These are phyloP conservation scores for Riptortus pedestris DNA, from an alignment of 1,140 invertebrate genomes.

Conservation along the genomic window DNA sequence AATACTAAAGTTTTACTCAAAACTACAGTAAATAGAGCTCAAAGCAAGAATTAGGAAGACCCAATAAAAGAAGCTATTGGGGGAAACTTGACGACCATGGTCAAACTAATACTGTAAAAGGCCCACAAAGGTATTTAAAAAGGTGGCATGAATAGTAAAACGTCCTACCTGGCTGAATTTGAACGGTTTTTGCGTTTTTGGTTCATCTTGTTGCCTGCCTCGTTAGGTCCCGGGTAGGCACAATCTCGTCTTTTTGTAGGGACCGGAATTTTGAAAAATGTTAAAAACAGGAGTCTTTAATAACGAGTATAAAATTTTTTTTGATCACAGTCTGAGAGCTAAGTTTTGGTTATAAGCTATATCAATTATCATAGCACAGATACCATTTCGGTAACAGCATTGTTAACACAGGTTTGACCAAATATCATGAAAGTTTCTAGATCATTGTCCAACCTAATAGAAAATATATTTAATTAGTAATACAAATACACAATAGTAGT, in stretches of 20 bases:
- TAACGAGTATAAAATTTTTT: neutral
- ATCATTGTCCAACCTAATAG: too few species aligned
- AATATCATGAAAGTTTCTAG: too few species aligned
- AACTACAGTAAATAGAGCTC: too few species aligned
- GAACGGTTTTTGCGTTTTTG: constrained; percentile 34
- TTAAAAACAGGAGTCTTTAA: neutral
- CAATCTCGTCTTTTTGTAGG: constrained; percentile 45
- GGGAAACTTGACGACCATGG: too few species aligned
- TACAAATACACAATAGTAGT: too few species aligned
- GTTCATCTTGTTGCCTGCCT: constrained; percentile 41
- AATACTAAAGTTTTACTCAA: too few species aligned
- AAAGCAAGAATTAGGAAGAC: too few species aligned
- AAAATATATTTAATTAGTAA: too few species aligned
- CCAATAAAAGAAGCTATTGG: too few species aligned
- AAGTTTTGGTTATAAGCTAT: neutral
- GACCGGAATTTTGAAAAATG: constrained; percentile 46
- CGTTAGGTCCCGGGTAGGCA: constrained; percentile 43
- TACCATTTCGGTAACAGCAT: neutral
- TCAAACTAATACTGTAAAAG: too few species aligned
- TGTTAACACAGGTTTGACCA: constrained; percentile 3
- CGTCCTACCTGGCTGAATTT: constrained; percentile 2
- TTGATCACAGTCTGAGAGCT: neutral
- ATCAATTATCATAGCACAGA: constrained; percentile 9
- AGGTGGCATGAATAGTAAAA: too few species aligned
- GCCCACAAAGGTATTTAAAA: too few species aligned